Conservation (phyloP, 2,797 vertebrate species). For the Molothrus aeneus region DNA sequence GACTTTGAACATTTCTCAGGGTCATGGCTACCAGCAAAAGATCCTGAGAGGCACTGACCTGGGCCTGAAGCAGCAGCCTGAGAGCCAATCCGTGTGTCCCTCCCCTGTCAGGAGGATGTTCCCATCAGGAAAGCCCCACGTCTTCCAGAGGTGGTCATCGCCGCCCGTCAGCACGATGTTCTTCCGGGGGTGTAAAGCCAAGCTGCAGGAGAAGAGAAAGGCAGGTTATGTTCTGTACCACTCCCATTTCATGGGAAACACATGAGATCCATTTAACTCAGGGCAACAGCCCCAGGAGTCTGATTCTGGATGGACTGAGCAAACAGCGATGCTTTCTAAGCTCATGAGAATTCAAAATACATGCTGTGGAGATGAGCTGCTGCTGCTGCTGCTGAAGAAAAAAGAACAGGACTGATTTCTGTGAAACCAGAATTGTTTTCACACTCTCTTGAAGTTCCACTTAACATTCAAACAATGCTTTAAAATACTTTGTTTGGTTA, state of each 20-base stretch:
- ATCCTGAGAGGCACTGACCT: constrained; percentile 68
- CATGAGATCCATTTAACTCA: neutral
- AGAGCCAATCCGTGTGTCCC: constrained; percentile 88
- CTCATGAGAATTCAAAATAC: neutral
- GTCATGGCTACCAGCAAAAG: too few species aligned
- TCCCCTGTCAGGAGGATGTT: constrained; percentile 80
- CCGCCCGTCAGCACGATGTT: constrained; percentile 73
- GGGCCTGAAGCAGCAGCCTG: constrained; percentile 85
- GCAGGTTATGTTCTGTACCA: neutral
- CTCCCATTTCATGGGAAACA: neutral
- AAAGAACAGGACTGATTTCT: neutral
- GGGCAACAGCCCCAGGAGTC: neutral
- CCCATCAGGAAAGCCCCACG: constrained; percentile 75
- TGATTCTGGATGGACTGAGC: neutral
- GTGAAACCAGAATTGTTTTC: neutral
- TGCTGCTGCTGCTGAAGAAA: neutral
- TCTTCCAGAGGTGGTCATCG: constrained; percentile 81
- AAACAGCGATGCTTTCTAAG: neutral
- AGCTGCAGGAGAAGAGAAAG: constrained; percentile 50
- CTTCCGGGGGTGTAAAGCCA: constrained; percentile 76
- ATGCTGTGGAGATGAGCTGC: neutral
- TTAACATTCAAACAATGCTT: neutral
- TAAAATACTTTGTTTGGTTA: neutral
- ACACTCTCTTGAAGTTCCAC: neutral
- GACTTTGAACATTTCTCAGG: too few species aligned